Base-by-base conservation (phyloP, 2,888 invertebrate genomes). In the Lissocephala sabroskyi region DNA sequence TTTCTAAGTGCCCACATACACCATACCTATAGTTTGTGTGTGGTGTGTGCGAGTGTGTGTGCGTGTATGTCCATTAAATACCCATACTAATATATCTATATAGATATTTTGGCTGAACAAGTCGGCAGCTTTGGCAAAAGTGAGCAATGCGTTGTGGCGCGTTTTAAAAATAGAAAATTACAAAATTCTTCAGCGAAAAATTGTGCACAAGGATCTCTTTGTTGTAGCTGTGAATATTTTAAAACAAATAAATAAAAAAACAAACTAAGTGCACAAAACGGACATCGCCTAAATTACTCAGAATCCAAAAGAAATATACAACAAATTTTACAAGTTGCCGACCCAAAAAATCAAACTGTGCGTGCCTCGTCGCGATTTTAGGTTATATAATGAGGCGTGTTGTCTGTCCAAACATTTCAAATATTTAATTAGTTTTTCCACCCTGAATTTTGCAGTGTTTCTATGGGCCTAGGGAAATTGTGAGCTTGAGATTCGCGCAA, bases 81-180 rank as follows among this genome's bases (percentile, higher is more conserved):
- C 54, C 45, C 47, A 50, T 57, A 49, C n/a, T n/a, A 46, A 42
- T 44, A 49, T 58, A 59, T 39, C 23, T 63, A 70, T 57, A 75
- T 55, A 65, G 53, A 65, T 59, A 46, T 47, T 53, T 62, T 57
- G 46, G 74, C 68, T 55, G 68, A 29, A 18, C 37, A 35, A 66
- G 56, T 75, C 75, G 70, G 71, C 78, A 62, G 61, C 47, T 62
- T 59, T 56, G 51, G 75, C 78, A 79, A 71, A 71, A 73, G 71
- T 73, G 79, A 76, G 79, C 79, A 71, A 73, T 64, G 68, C 56
- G 56, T 71, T 49, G 74, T 76, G 70, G 50, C 73, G 77, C 59
- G 62, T 46, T 52, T 65, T 73, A 73, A 28, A 49, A 73, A 79
- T 73, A 73, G 79, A 62, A 67, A 79, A 73, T 73, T 73, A 73